Conservation (phyloP, 2,113 vertebrate genomes). For the Gnathonemus echidnorhynchus region DNA sequence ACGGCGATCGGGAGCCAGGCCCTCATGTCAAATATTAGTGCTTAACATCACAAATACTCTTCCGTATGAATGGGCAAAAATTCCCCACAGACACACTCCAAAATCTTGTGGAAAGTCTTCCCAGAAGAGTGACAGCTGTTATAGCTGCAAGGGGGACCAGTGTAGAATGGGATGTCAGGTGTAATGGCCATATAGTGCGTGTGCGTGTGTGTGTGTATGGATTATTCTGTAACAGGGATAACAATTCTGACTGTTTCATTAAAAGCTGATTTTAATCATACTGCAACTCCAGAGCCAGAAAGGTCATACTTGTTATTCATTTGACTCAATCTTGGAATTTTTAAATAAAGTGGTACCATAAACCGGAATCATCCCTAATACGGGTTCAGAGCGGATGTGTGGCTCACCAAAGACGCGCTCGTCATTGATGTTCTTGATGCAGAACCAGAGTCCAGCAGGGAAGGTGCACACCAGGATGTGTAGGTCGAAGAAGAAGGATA, state of each 20-base stretch:
- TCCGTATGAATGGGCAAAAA: not conserved
- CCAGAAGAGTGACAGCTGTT: not conserved
- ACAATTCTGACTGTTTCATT: not conserved
- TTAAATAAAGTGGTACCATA: not conserved
- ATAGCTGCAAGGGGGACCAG: too few species aligned
- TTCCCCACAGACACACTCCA: not conserved
- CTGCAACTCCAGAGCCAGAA: not conserved
- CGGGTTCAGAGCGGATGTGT: not conserved
- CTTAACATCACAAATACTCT: not conserved
- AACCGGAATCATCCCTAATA: not conserved
- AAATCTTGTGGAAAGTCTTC: not conserved
- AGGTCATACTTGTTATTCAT: not conserved
- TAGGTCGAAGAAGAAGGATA: slow-evolving; percentile 99
- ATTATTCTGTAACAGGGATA: not conserved
- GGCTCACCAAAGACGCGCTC: slow-evolving; percentile 90
- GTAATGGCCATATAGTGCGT: not conserved
- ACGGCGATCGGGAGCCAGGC: not conserved
- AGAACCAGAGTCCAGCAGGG: slow-evolving; percentile 97
- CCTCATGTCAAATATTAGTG: not conserved
- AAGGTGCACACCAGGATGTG: slow-evolving; percentile 99
- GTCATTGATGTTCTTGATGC: slow-evolving; percentile 97
- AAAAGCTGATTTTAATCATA: not conserved
- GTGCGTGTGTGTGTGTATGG: too few species aligned
- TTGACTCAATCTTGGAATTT: not conserved
- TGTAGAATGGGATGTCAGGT: not conserved